Conservation (phyloP, 1,140 invertebrate species). For the Cotesia vestalis region DNA sequence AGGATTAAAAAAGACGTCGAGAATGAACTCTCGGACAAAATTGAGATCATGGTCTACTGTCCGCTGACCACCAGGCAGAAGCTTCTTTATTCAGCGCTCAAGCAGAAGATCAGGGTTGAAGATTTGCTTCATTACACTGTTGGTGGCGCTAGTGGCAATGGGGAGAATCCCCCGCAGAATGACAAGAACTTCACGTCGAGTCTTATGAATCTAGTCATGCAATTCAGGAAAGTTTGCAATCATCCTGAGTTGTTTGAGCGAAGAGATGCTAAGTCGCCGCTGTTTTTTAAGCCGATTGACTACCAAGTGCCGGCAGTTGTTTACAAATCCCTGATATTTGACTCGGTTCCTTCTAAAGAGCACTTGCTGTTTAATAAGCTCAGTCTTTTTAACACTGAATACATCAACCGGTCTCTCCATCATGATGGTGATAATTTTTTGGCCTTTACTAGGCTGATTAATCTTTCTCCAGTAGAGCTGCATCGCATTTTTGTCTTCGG, state of each 20-base stretch:
- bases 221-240: constrained; percentile 95
- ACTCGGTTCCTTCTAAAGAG: constrained; percentile 69
- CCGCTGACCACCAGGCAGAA: constrained; percentile 91
- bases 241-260: constrained; percentile 93
- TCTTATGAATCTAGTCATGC: constrained; percentile 96
- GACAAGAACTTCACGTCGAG: constrained; percentile 90
- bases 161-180: constrained; percentile 68
- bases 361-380: constrained; percentile 80
- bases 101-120: constrained; percentile 96
- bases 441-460: constrained; percentile 80
- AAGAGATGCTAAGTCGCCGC: constrained; percentile 86
- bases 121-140: constrained; percentile 89
- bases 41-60: constrained; percentile 95
- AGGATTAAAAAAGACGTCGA: constrained; percentile 97
- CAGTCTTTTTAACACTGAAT: constrained; percentile 72
- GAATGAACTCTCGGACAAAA: constrained; percentile 96
- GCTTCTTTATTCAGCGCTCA: constrained; percentile 86
- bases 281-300: constrained; percentile 76
- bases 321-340: constrained; percentile 76
- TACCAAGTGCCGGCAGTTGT: constrained; percentile 84
- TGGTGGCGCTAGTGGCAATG: constrained; percentile 62
- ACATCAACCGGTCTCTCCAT: constrained; percentile 69
- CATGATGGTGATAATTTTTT: constrained; percentile 64
- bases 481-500: constrained; percentile 76
- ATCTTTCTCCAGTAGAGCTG: constrained; percentile 79